Evolutionary conservation across 92 coral and sea anemone genomes (phyloP).

Genomic region (Umimayanthus kanabou): DNA sequence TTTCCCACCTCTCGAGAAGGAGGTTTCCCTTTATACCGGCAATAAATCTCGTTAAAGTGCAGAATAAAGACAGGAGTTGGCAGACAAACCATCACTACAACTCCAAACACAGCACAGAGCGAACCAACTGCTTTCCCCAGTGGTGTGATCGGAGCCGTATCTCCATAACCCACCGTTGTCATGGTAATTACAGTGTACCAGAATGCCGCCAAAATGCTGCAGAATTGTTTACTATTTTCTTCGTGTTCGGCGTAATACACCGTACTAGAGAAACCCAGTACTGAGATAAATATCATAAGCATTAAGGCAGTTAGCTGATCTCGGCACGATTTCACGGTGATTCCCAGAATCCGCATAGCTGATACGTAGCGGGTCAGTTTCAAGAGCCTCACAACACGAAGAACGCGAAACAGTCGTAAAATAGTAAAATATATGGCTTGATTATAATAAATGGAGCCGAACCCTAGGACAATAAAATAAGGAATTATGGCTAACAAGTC

Average conservation of each 20-base stretch:
- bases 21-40: constrained; percentile 44
- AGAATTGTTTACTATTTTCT: constrained; percentile 63
- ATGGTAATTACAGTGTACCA: constrained; percentile 96
- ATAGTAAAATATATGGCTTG: constrained; percentile 73
- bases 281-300: constrained; percentile 64
- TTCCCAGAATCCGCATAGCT: constrained; percentile 84
- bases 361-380: constrained; percentile 94
- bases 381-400: constrained; percentile 76
- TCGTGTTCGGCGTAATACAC: constrained; percentile 74
- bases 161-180: constrained; percentile 98
- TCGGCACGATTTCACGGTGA: constrained; percentile 77
- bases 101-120: constrained; percentile 84
- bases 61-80: constrained; percentile 92
- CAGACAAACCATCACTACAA: constrained; percentile 84
- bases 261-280: constrained; percentile 73
- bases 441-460: constrained; percentile 52
- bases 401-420: constrained; percentile 75
- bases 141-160: constrained; percentile 74
- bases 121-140: constrained; percentile 86
- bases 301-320: constrained; percentile 77
- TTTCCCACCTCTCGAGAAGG: neutral
- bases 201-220: constrained; percentile 85
- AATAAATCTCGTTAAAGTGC: constrained; percentile 84
- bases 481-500: constrained; percentile 90
- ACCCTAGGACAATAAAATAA: constrained; percentile 63